Percentiles rank a stretch among this genome's conserved stretches.
Evolutionary conservation across 2,113 vertebrate species (phyloP).

Genomic region (Dipodomys merriami): DNA sequence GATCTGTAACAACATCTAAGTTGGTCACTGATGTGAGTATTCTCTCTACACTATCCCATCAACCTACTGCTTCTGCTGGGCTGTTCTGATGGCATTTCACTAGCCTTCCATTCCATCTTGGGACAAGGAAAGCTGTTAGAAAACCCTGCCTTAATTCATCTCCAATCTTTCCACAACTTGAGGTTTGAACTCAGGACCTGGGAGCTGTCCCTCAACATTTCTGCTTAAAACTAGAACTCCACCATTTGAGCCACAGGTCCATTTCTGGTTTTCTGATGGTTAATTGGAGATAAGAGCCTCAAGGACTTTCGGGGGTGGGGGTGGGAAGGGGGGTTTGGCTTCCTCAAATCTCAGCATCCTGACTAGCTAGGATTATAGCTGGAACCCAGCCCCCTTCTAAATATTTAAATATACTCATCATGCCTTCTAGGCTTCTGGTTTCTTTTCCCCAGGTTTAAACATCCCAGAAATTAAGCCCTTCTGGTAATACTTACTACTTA

Average conservation of each 20-base stretch:
- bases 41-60: not conserved
- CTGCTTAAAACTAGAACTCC: no score
- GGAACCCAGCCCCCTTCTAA: not conserved
- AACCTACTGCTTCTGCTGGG: not conserved
- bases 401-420: not conserved
- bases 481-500: not conserved
- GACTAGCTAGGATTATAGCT: no score
- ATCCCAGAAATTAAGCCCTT: not conserved
- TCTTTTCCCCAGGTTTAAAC: not conserved
- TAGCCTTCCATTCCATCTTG: not conserved
- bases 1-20: not conserved
- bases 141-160: not conserved
- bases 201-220: no score
- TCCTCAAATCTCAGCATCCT: no score
- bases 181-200: no score
- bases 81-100: not conserved
- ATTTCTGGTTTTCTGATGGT: no score
- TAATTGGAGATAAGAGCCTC: no score
- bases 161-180: not conserved
- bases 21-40: not conserved
- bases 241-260: no score
- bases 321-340: no score
- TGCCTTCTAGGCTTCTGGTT: not conserved
- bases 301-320: no score
- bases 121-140: not conserved